Base-by-base conservation (phyloP, 2,113 vertebrate species). In the Chamaea fasciata region DNA sequence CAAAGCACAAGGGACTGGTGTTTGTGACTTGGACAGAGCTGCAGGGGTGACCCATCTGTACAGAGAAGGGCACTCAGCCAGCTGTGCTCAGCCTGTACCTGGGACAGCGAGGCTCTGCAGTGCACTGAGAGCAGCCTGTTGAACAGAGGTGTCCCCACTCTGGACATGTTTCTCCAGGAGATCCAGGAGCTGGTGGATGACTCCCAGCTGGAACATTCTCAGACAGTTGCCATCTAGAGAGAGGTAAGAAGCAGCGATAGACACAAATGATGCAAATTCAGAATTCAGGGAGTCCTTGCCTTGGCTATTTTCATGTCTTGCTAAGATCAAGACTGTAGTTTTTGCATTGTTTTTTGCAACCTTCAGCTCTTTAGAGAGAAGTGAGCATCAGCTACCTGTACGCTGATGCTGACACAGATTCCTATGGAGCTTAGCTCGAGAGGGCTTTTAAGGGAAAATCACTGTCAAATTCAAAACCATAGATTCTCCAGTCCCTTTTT, bases 91-190 rank as follows among this genome's bases (percentile, higher is more conserved):
- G 33, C 1, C 24, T 52, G 37, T 92, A 99, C 98, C 98, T 85
- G 98, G 98, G 63, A 98, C 96, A 35, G 98, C 98, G 10, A 99
- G 98, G 94, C 98, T 99, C 87, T 98, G 97, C 64, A 99, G 98
- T 0, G 98, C 98, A 39, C 98, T 98, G 77, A 99, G 98, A 13
- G 98, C 98, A 8, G 98, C 98, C 3, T 99, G 98, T 70, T 99
- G 98, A 17, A 99, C 98, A 11, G 98, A 98, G 50, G 98, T 94
- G 3, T 99, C 98, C 23, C 96, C 98, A 6, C 98, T 98, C 31
- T 97, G 97, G 1, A 98, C 98, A 0, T 98, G 98, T 16, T 98
- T 97, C 96, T 99, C 98, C 96, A 99, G 46, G 78, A 99, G 87
- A 52, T 98, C 98, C 67, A 99, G 97, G 73, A 99, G 98, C 95